Evolutionary conservation across 1,140 invertebrate species (phyloP).

Genomic region (Brachionus paranguensis): DNA sequence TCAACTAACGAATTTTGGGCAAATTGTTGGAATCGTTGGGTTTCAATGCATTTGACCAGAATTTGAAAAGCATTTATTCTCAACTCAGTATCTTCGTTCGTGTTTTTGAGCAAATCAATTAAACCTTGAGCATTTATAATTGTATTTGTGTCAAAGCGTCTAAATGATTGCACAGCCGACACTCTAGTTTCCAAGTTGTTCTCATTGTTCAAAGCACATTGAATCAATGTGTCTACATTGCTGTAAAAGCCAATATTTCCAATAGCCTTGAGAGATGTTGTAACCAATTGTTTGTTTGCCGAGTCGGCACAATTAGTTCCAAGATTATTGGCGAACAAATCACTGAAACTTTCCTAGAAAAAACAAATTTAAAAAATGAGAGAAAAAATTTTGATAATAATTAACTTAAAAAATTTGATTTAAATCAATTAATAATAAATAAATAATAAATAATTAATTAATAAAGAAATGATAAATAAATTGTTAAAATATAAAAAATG

Average conservation of each 20-base stretch:
- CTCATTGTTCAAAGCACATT: background rate
- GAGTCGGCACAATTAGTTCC: constrained; percentile 19
- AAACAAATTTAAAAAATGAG: background rate
- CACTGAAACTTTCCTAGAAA: background rate
- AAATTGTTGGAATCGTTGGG: constrained; percentile 27
- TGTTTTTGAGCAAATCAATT: background rate
- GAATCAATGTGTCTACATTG: background rate
- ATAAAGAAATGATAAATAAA: background rate
- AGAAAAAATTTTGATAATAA: too few species aligned
- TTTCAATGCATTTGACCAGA: constrained; percentile 1
- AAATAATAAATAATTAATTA: background rate
- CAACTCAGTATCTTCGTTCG: constrained; percentile 31
- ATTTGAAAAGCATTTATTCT: constrained; percentile 39
- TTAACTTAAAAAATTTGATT: background rate
- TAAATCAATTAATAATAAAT: background rate
- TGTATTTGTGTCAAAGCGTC: background rate
- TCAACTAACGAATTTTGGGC: background rate
- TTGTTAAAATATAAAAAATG: background rate
- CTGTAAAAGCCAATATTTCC: constrained; percentile 26
- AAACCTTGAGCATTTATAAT: background rate
- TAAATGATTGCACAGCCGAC: constrained; percentile 25
- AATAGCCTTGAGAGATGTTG: constrained; percentile 3
- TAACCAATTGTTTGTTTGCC: background rate
- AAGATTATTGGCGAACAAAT: background rate
- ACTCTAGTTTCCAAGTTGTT: constrained; percentile 13